Evolutionary conservation across 2,797 vertebrate genomes (phyloP), one percentile per base, ranked within the genome.

Genomic region (Trematomus bernacchii): DNA sequence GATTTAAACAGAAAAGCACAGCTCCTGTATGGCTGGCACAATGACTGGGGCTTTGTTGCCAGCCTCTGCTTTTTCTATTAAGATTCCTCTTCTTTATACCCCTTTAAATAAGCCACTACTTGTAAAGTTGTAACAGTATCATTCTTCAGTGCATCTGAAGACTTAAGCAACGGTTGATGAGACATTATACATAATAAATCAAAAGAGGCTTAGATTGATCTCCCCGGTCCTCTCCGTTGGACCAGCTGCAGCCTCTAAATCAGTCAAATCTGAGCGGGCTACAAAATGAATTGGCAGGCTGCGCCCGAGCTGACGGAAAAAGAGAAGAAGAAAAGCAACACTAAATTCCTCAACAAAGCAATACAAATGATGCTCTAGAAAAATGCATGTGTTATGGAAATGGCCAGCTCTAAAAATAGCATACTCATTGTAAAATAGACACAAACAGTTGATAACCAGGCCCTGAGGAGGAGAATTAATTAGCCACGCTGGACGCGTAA

Each of bases 131-230:
- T 88, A 87, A 88, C 87, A 71, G 86, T 80, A 89, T 91, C 84
- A 90, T 88, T 90, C 88, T 84, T 91, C 81, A 79, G 77, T 82
- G 85, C 83, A 87, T 92, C 85, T 85, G 72, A 88, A 91, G 87
- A 90, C 84, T 87, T 90, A 87, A 90, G 87, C 90, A 90, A 91
- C 43, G 74, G 85, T 86, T 93, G 91, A 93, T 93, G 90, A 93
- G 91, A 90, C 90, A 88, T 93, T 91, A 93, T 92, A 83, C 90
- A 91, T 92, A 90, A 92, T 93, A 87, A 93, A 94, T 94, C 89
- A 93, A 92, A 92, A 87, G 84, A 77, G 82, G 88, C 86, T 92
- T 82, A 87, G 90, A 93, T 94, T 91, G 88, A 91, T 93, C 89
- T 92, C 75, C 58, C 57, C 54, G 60, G 76, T 87, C 80, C 82